Conservation (phyloP, 2,113 vertebrate genomes). For the Bothrops jararaca region DNA sequence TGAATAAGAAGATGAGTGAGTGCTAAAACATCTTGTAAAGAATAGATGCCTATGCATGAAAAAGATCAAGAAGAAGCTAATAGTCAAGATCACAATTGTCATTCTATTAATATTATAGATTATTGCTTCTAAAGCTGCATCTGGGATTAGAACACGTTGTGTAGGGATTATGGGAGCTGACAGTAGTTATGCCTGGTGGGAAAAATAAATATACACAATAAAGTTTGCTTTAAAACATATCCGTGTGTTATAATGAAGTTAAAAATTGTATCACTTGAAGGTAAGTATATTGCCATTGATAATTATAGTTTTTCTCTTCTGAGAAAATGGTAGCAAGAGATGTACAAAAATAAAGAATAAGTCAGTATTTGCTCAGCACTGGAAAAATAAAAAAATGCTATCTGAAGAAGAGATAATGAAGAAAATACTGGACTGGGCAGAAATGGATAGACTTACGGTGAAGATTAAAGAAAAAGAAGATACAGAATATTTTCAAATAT, state of each 20-base stretch:
- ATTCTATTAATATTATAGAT: neutral
- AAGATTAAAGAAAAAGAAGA: no score
- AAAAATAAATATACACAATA: neutral
- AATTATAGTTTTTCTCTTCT: neutral
- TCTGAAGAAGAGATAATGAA: no score
- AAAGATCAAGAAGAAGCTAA: neutral
- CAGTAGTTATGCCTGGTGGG: neutral
- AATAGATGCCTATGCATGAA: neutral
- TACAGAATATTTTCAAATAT: no score
- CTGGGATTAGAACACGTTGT: neutral
- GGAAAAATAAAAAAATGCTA: no score
- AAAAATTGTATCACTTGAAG: neutral
- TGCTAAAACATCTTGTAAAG: neutral
- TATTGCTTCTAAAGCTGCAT: neutral
- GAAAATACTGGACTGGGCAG: no score
- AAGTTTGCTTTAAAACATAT: neutral
- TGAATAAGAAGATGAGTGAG: neutral
- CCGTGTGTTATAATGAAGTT: neutral
- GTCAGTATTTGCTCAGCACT: no score
- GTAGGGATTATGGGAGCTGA: neutral
- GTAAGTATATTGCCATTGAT: neutral
- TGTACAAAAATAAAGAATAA: neutral
- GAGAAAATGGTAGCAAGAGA: neutral
- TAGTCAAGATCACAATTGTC: neutral
- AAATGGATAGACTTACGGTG: no score